A percentile compares a stretch with the other conserved stretches of the same genome.
Conservation (phyloP, 2,888 invertebrate species). For the Apamea monoglypha region DNA sequence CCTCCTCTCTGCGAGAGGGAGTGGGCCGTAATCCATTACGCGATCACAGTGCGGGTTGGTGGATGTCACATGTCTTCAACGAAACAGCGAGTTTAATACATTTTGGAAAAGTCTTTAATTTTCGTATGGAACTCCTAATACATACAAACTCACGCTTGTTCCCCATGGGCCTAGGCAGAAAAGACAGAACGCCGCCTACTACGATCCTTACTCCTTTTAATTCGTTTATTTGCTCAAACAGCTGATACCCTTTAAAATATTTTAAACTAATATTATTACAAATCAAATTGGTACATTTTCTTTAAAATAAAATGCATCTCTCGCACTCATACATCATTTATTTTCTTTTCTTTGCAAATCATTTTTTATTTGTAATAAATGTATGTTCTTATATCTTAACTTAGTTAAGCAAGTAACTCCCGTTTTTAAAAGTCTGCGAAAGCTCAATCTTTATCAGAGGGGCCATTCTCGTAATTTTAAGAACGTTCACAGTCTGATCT, state of each 20-base stretch:
- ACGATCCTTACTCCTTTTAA: neutral
- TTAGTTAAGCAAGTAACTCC: neutral
- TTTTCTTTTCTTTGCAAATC: neutral
- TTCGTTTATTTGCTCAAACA: neutral
- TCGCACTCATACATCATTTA: neutral
- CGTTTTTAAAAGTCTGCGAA: neutral
- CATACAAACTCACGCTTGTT: neutral
- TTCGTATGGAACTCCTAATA: no score
- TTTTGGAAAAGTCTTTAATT: no score
- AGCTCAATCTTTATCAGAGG: neutral
- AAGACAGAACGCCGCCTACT: neutral
- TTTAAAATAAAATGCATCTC: neutral
- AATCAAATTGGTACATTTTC: neutral
- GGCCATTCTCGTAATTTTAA: no score
- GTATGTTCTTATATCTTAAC: slow-evolving; percentile 3
- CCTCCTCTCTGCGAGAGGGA: neutral
- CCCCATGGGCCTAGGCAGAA: no score
- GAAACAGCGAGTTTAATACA: no score
- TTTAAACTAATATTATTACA: neutral
- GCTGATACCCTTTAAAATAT: neutral
- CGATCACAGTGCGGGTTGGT: no score
- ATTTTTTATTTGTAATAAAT: slow-evolving; percentile 8
- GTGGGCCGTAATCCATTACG: neutral
- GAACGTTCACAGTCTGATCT: no score
- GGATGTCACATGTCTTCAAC: no score